These are phyloP conservation scores for Heliornis fulica DNA, from an alignment of 2,113 vertebrate genomes.

Conservation along the genomic window DNA sequence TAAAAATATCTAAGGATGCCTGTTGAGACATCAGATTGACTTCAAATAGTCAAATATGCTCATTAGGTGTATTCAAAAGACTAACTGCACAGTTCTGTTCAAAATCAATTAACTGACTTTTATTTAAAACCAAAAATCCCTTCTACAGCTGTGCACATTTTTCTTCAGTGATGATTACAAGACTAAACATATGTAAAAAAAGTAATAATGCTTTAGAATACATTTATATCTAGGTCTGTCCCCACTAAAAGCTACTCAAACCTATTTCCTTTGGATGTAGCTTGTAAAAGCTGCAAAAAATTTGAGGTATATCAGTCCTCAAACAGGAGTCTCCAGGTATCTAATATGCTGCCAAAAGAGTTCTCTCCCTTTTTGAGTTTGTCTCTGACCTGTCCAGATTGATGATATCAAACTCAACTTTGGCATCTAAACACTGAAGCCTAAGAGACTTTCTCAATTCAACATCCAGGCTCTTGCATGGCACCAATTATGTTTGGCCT, in stretches of 20 bases:
- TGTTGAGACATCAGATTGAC: background rate
- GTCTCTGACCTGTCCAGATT: background rate
- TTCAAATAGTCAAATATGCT: constrained; percentile 22
- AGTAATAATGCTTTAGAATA: background rate
- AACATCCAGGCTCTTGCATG: background rate
- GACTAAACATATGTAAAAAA: background rate
- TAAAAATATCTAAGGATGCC: constrained; percentile 2
- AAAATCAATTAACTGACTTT: background rate
- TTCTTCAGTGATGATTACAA: background rate
- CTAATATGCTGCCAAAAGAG: background rate
- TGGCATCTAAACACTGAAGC: background rate
- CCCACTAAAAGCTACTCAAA: background rate
- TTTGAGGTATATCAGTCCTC: background rate
- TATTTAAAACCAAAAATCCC: background rate
- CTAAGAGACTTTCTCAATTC: background rate
- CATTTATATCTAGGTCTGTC: background rate
- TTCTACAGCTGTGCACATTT: background rate
- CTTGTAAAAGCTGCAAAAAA: background rate
- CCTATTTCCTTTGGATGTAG: background rate
- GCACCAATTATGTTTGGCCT: background rate
- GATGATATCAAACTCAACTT: background rate
- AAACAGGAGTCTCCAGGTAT: background rate
- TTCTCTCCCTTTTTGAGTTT: background rate
- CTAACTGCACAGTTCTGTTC: background rate
- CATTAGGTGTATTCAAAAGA: constrained; percentile 17